Evolutionary conservation across 2,797 vertebrate genomes (phyloP).

Genomic region (Melanogrammus aeglefinus): DNA sequence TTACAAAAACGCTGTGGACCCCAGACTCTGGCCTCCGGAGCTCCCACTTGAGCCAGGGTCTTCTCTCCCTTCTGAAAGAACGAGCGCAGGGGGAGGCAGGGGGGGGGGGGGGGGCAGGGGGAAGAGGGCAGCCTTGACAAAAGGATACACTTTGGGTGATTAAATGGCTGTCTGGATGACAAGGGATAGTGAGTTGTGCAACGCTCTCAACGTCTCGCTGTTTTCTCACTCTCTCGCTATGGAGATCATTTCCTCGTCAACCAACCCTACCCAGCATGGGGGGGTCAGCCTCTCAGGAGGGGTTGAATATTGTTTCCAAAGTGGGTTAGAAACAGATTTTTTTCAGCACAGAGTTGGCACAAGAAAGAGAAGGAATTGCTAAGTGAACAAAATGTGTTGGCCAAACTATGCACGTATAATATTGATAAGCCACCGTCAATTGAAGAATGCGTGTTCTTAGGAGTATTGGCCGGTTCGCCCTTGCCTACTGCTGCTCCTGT

Average conservation of each 20-base stretch:
- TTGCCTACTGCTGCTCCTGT: constrained; percentile 8
- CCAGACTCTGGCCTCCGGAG: background rate
- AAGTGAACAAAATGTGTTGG: background rate
- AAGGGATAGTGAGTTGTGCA: no score
- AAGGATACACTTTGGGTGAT: constrained; percentile 9
- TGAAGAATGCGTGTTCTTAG: background rate
- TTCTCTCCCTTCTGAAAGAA: background rate
- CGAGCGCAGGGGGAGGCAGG: constrained; percentile 4
- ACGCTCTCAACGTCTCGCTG: no score
- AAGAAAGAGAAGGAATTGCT: background rate
- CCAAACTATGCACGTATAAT: background rate
- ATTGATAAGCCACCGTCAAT: background rate
- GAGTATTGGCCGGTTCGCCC: background rate
- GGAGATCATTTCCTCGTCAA: no score
- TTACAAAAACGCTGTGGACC: constrained; percentile 8
- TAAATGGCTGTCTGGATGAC: no score
- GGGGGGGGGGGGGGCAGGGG: no score
- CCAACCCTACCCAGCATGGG: no score
- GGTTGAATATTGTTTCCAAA: no score
- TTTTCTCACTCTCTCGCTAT: no score
- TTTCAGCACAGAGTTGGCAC: background rate
- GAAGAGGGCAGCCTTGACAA: constrained; percentile 26
- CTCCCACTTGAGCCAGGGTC: no score
- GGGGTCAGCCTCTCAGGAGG: no score
- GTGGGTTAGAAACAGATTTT: no score